Conservation (phyloP, 2,113 vertebrate species). For the Zosterops borbonicus region DNA sequence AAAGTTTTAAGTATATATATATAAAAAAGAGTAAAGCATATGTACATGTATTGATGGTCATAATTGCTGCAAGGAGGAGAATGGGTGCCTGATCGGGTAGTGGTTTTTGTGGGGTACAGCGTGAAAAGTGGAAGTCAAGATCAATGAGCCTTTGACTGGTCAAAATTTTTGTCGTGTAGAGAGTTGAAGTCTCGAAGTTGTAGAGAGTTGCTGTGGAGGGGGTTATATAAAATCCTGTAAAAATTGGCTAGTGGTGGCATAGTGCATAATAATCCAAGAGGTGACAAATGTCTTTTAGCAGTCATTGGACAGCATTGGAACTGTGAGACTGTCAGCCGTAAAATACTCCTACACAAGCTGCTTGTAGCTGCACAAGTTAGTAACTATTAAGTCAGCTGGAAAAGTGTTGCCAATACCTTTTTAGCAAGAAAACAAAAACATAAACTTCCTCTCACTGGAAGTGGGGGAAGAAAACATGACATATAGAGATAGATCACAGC, state of each 20-base stretch:
- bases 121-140: fast-evolving
- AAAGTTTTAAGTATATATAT: not conserved
- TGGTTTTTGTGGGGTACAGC: not conserved
- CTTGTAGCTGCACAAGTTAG: not conserved
- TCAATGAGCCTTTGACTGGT: not conserved
- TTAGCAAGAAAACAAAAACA: not conserved
- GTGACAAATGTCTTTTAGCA: not conserved
- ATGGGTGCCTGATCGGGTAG: not conserved
- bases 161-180: not conserved
- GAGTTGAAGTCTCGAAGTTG: not conserved
- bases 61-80: not conserved
- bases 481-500: not conserved
- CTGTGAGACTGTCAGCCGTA: not conserved
- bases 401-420: not conserved
- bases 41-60: not conserved
- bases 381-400: not conserved
- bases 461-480: not conserved
- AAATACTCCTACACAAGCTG: not conserved
- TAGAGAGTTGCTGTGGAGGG: not conserved
- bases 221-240: not conserved
- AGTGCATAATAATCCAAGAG: not conserved
- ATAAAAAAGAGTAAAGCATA: not conserved
- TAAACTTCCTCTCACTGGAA: not conserved
- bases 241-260: not conserved
- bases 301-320: not conserved